Base-by-base conservation (phyloP, 1,140 invertebrate species). In the Drosophila insularis region DNA sequence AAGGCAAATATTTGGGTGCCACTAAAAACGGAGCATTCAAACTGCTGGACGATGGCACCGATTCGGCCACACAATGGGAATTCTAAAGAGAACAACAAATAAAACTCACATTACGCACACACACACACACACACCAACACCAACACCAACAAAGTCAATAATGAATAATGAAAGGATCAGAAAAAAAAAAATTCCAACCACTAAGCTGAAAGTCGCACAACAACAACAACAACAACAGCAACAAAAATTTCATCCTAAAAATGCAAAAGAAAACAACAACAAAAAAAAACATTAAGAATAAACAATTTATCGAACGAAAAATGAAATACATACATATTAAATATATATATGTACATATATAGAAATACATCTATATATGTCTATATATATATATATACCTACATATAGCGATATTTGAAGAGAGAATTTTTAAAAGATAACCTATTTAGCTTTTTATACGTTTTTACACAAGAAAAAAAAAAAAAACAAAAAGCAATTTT, bases 21-120 rank as follows among this genome's bases (percentile, higher is more conserved):
- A 97, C 97, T 86, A 99, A 99, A 93, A 99, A 99, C 92, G 98
- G 98, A 55, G 95, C 95, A 65, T 96, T 99, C 93, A 96, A 96
- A 90, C 94, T 98, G 39, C 95, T 96, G 27, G 96, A 96, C 63
- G 94, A 94, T 63, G 96, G 97, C 89, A 94, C 95, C 81, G 94
- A 95, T 65, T 94, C 94, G 64, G 97, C 97, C 78, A 98, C 97
- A 68, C 96, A 97, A 91, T 98, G 97, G 97, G 97, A 98, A 93
- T 98, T 98, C 92, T 98, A 97, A 95, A 61, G 55, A 23, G 58
- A 10, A 58, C 4, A 11, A 17, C 7, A 6, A 14, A 8, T 2
- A 37, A 37, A 17, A 4, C 13, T 21, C 2, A 11, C 59, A 31
- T 19, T 7, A 17, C 17, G 32, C 63, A 43, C 17, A 35, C 11